Conservation (phyloP, 1,140 invertebrate species). For the Drosophila guanche region DNA sequence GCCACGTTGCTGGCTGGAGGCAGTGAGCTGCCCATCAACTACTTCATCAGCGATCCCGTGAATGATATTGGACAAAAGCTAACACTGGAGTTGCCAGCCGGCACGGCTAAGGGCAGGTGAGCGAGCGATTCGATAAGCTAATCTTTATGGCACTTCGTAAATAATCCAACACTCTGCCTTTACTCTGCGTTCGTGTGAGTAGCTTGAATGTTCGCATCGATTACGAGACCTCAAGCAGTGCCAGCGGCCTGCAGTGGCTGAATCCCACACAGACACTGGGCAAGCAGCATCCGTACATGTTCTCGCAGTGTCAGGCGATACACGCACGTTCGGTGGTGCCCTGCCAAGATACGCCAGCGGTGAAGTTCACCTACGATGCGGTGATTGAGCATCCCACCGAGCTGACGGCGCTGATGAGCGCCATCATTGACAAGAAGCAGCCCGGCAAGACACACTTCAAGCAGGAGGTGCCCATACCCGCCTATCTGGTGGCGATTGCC, state of each 20-base stretch:
- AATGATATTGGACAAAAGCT: constrained; percentile 91
- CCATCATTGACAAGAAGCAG: constrained; percentile 85
- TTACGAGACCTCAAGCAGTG: constrained; percentile 90
- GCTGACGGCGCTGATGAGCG: constrained; percentile 95
- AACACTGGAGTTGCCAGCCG: constrained; percentile 87
- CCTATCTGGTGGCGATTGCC: constrained; percentile 93
- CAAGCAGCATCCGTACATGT: constrained; percentile 94
- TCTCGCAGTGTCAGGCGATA: constrained; percentile 97
- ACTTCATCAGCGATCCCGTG: constrained; percentile 86
- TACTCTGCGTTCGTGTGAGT: constrained; percentile 9
- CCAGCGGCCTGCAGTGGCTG: constrained; percentile 95
- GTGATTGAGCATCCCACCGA: constrained; percentile 90
- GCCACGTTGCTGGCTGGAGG: constrained; percentile 85
- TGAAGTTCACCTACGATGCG: constrained; percentile 94
- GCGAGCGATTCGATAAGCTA: constrained; percentile 32
- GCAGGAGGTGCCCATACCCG: constrained; percentile 90
- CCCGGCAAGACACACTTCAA: constrained; percentile 86
- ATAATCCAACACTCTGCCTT: constrained; percentile 47
- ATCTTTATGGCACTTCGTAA: constrained; percentile 58
- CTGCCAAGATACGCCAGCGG: constrained; percentile 96
- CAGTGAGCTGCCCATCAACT: constrained; percentile 86
- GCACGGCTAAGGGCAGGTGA: constrained; percentile 83
- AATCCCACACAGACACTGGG: constrained; percentile 93
- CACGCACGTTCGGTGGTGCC: constrained; percentile 94
- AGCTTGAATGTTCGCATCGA: constrained; percentile 88